Evolutionary conservation across 2,113 vertebrate genomes (phyloP).

Genomic region (Glareola pratincola): DNA sequence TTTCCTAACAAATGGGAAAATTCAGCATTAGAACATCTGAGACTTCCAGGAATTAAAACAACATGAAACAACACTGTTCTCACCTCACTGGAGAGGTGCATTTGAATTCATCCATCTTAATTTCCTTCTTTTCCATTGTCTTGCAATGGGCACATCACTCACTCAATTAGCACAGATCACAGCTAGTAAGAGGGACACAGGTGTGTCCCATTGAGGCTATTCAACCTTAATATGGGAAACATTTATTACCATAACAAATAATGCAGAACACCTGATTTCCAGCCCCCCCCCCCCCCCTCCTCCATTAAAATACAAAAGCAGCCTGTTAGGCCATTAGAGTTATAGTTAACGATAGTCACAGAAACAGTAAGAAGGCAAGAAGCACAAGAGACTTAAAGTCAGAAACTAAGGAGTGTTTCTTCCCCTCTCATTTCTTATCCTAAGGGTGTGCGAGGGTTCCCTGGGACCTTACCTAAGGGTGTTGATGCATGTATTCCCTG

Average conservation of each 20-base stretch:
- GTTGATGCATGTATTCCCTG: not conserved
- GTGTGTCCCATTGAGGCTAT: not conserved
- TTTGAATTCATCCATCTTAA: conserved; percentile 25
- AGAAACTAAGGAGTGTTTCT: accelerated
- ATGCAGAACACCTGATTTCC: not conserved
- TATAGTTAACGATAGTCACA: not conserved
- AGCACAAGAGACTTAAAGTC: not conserved
- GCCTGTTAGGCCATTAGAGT: not conserved
- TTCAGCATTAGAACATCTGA: not conserved
- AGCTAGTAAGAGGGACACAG: not conserved
- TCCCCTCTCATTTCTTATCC: accelerated
- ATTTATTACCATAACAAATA: conserved; percentile 6
- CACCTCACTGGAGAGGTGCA: not conserved
- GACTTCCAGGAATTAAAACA: not conserved
- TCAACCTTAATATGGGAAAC: not conserved
- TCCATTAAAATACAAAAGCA: not conserved
- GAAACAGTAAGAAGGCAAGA: not conserved
- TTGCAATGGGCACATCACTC: not conserved
- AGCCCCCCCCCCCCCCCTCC: too few species aligned
- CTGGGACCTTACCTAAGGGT: not conserved
- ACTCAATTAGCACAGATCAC: not conserved
- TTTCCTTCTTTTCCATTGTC: not conserved
- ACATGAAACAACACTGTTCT: not conserved
- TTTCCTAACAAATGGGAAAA: not conserved
- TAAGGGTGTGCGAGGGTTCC: not conserved